These are phyloP conservation scores for Naja naja DNA, from an alignment of 2,113 vertebrate genomes.

Conservation along the genomic window DNA sequence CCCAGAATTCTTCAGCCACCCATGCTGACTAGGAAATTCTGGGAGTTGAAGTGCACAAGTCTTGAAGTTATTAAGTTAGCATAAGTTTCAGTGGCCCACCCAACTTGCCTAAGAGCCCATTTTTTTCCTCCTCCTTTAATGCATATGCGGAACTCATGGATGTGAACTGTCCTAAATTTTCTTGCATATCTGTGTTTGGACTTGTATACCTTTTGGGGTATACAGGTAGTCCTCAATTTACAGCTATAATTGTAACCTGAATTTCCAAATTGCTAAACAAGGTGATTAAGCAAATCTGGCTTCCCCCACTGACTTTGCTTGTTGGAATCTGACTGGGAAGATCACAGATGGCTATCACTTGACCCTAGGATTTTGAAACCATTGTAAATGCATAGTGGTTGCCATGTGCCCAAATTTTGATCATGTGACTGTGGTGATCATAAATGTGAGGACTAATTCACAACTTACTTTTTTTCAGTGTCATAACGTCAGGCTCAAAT, in stretches of 20 bases:
- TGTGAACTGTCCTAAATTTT: neutral
- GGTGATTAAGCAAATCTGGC: neutral
- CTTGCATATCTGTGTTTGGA: neutral
- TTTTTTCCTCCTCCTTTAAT: neutral
- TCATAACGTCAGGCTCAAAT: no score
- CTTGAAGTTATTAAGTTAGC: neutral
- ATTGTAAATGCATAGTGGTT: no score
- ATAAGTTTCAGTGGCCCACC: neutral
- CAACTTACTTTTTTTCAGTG: no score
- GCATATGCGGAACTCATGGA: neutral
- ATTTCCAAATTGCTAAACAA: neutral
- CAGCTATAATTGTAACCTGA: neutral
- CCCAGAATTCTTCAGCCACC: neutral
- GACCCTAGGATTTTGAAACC: no score
- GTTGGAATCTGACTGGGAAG: neutral
- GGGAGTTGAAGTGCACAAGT: neutral
- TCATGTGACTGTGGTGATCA: no score
- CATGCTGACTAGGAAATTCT: neutral
- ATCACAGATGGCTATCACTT: neutral
- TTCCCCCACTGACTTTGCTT: neutral
- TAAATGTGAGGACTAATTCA: no score
- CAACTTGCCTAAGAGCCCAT: neutral
- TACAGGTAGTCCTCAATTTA: neutral
- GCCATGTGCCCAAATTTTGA: no score
- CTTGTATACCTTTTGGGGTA: neutral